phyloP scores from a whole-genome alignment of 1,140 invertebrate genomes.

The Drosophila sulfurigaster region DNA sequence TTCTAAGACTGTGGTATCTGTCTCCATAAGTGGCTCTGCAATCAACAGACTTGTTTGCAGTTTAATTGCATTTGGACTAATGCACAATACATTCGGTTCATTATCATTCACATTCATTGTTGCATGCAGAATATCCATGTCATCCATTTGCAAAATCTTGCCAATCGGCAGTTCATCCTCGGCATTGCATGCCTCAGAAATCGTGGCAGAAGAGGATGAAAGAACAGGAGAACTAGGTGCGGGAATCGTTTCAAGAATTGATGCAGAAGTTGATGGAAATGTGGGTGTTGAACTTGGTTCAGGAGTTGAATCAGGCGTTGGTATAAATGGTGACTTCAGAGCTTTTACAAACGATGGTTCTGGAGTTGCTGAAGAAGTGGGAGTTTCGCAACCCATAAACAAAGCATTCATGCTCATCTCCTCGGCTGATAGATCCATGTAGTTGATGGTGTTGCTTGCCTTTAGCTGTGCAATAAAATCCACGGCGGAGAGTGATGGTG shows the following conservation, averaged over 20 bases:
- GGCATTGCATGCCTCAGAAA: neutral
- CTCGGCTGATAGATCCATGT: constrained; percentile 67
- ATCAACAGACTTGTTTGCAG: constrained; percentile 22
- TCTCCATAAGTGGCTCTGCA: neutral
- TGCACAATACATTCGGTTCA: constrained; percentile 58
- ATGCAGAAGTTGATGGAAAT: too few relatives aligned
- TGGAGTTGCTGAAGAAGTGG: neutral
- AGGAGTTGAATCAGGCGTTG: neutral
- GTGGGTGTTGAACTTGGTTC: too few relatives aligned
- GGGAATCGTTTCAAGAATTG: too few relatives aligned
- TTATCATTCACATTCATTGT: constrained; percentile 64
- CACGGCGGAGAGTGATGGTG: constrained; percentile 56
- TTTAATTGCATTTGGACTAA: constrained; percentile 65
- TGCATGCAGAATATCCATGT: constrained; percentile 68
- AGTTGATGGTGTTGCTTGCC: constrained; percentile 35
- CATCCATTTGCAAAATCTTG: constrained; percentile 64
- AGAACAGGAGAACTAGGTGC: too few relatives aligned
- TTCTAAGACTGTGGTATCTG: neutral
- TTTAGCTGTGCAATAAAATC: constrained; percentile 73
- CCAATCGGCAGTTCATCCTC: constrained; percentile 63
- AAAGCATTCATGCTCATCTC: constrained; percentile 67
- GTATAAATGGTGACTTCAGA: neutral
- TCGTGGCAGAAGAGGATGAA: too few relatives aligned
- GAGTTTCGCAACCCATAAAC: constrained; percentile 32
- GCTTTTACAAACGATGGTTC: neutral